Base-by-base conservation (phyloP, 2,113 vertebrate genomes). In the Siphamia tubifer region DNA sequence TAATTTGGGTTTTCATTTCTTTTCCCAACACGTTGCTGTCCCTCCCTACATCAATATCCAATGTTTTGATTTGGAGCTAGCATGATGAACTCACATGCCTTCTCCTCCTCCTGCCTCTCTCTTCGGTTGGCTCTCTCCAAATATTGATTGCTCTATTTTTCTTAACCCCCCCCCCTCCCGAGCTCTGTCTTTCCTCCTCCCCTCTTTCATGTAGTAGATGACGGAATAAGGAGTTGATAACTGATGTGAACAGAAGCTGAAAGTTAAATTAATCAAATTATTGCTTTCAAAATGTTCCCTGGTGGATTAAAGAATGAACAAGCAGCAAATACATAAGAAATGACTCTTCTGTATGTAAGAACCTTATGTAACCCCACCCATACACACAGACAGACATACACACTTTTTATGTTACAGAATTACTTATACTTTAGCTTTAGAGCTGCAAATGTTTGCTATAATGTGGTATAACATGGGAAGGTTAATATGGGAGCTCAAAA, bases 321-420 rank as follows among this genome's bases (percentile, higher is more conserved):
- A 75, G 62, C 48, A 68, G 30, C 60, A 81, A 67, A 40, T 68
- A 31, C 52, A 56, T 77, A 70, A 84, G 91, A 93, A 94, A 79
- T 93, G 91, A 93, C 92, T 94, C 93, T 95, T 92, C 92, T 94
- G 93, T 95, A 95, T 95, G 93, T 95, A 92, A 94, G 55, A 94
- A 92, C 90, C 93, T 96, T 95, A 96, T 96, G 98, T 97, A 97
- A 96, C 93, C 94, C n/a, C 92, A n/a, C n/a, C n/a, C n/a, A n/a
- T n/a, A n/a, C n/a, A n/a, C n/a, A n/a, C n/a, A n/a, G n/a, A n/a
- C n/a, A n/a, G n/a, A n/a, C n/a, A n/a, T n/a, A n/a, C n/a, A n/a
- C n/a, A n/a, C 91, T 92, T 91, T 95, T 94, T 94, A 92, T 92
- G 90, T 97, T 96, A 94, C 94, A 92, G 53, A 94, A 94, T 96